A percentile compares a stretch with the other conserved stretches of the same genome.
Evolutionary conservation across 2,888 invertebrate genomes (phyloP).

Genomic region (Sinelater perroti): DNA sequence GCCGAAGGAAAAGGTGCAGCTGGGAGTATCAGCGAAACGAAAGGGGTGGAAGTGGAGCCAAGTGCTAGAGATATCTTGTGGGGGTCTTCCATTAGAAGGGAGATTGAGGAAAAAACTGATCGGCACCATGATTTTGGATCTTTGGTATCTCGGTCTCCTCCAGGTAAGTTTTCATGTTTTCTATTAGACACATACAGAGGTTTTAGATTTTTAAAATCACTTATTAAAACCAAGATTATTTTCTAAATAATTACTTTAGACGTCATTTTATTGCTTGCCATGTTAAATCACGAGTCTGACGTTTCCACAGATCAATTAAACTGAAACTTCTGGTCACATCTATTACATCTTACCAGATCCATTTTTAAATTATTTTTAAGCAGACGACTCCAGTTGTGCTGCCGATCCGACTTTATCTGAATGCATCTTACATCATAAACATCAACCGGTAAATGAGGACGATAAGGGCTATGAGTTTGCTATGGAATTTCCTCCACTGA

Average conservation of each 20-base stretch:
- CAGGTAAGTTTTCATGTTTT: constrained; percentile 20
- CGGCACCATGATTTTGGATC: constrained; percentile 27
- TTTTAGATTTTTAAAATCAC: background rate
- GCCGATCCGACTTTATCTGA: constrained; percentile 18
- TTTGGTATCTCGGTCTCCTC: constrained; percentile 16
- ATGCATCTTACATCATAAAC: constrained; percentile 5
- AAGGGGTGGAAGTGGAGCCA: no score
- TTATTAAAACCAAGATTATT: no score
- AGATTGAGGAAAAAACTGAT: constrained; percentile 16
- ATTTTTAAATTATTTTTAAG: no score
- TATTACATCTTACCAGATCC: no score
- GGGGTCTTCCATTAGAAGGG: constrained; percentile 22
- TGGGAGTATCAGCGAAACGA: no score
- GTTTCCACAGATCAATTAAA: no score
- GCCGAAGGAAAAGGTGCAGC: no score
- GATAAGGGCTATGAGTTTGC: background rate
- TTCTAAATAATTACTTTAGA: no score
- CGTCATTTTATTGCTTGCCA: no score
- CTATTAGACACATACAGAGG: background rate
- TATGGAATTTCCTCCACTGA: constrained; percentile 13
- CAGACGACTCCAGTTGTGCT: constrained; percentile 29
- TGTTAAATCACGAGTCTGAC: no score
- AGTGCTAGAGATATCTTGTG: constrained; percentile 29
- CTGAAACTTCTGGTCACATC: no score
- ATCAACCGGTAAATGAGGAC: background rate